These are phyloP conservation scores for Dromius quadrimaculatus DNA, from an alignment of 2,888 invertebrate species.

Conservation along the genomic window DNA sequence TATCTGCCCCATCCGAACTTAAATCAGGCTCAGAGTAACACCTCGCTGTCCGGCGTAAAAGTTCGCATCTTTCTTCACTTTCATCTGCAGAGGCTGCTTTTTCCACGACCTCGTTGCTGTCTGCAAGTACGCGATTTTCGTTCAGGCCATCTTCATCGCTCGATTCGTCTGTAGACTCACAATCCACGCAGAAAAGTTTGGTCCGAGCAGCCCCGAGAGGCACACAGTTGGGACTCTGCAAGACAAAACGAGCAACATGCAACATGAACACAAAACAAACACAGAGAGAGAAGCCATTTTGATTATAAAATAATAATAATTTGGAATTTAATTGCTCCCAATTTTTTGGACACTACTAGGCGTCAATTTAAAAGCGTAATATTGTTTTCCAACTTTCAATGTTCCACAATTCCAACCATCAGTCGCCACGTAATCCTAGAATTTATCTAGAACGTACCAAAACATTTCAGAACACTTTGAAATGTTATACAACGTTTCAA, in stretches of 20 bases:
- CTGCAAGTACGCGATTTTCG: conserved; percentile 14
- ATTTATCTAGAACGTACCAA: too few relatives aligned
- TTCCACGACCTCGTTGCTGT: background rate
- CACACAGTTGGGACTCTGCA: conserved; percentile 60
- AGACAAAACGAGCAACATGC: conserved; percentile 24
- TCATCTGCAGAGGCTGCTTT: background rate
- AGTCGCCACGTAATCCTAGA: too few relatives aligned
- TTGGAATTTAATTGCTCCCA: too few relatives aligned
- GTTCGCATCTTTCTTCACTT: conserved; percentile 32
- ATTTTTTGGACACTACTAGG: too few relatives aligned
- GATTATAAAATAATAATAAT: too few relatives aligned
- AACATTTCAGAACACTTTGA: too few relatives aligned
- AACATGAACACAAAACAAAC: conserved; percentile 28
- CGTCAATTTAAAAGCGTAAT: background rate
- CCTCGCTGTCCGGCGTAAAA: conserved; percentile 24
- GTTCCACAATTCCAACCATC: too few relatives aligned
- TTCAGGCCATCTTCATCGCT: conserved; percentile 55
- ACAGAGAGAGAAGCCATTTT: too few relatives aligned
- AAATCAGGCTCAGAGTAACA: conserved; percentile 61
- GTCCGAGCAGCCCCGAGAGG: conserved; percentile 57
- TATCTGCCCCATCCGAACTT: conserved; percentile 54
- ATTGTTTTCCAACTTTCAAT: too few relatives aligned
- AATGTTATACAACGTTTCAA: too few relatives aligned
- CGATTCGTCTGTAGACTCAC: conserved; percentile 60
- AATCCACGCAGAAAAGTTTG: conserved; percentile 64